Percentiles rank a stretch among this genome's conserved stretches.
Evolutionary conservation across 2,797 vertebrate genomes (phyloP).

Genomic region (Borostomias antarcticus): DNA sequence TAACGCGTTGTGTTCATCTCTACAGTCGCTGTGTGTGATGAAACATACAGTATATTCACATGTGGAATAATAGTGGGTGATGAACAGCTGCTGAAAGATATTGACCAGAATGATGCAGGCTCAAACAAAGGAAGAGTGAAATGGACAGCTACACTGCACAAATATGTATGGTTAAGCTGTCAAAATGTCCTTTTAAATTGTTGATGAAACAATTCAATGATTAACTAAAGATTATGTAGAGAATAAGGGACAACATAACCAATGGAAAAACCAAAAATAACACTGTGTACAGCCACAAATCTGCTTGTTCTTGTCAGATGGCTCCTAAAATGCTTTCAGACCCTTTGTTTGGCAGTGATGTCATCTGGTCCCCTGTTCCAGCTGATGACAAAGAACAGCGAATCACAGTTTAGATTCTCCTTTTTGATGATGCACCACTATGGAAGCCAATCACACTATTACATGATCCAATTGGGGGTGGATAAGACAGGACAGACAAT

Average conservation of each 20-base stretch:
- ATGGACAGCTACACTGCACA: background rate
- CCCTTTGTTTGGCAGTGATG: no score
- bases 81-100: slow-evolving; percentile 8
- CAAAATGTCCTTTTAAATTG: no score
- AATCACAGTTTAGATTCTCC: background rate
- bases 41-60: slow-evolving; percentile 55
- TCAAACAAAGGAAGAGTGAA: slow-evolving; percentile 7
- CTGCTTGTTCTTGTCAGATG: background rate
- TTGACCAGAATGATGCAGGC: slow-evolving; percentile 6
- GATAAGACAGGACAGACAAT: background rate
- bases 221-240: background rate
- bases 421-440: background rate
- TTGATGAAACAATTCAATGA: no score
- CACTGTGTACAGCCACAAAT: background rate
- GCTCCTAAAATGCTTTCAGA: background rate
- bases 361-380: background rate
- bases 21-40: slow-evolving; percentile 56
- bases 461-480: background rate
- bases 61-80: slow-evolving; percentile 40
- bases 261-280: background rate
- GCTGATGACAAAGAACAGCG: background rate
- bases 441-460: background rate
- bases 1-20: slow-evolving; percentile 52
- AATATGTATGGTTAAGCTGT: background rate
- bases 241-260: background rate